phyloP scores from a whole-genome alignment of 2,888 invertebrate species.

The Cetonia aurata region DNA sequence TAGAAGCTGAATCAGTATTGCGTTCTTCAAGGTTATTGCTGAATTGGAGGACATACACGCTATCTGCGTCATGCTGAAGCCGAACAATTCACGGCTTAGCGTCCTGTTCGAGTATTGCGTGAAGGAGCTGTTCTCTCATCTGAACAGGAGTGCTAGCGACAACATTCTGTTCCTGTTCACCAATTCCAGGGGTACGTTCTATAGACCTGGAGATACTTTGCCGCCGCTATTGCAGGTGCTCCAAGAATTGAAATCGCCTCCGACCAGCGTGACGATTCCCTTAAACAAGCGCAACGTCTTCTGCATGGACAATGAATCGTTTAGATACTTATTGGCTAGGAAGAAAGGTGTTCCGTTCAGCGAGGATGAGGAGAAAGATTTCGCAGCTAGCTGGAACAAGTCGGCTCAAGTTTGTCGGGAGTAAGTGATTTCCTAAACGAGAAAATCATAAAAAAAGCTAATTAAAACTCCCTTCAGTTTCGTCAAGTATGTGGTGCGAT shows the following conservation, averaged over 20 bases:
- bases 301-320: slow-evolving; percentile 48
- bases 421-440: no score
- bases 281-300: slow-evolving; percentile 43
- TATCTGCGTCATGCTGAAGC: slow-evolving; percentile 49
- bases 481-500: slow-evolving; percentile 26
- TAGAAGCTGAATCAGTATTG: background rate
- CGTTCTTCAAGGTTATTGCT: slow-evolving; percentile 26
- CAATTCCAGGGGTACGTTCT: slow-evolving; percentile 46
- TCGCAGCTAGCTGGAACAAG: slow-evolving; percentile 44
- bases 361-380: slow-evolving; percentile 30
- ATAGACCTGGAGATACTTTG: slow-evolving; percentile 47
- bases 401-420: slow-evolving; percentile 36
- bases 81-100: slow-evolving; percentile 45
- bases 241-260: slow-evolving; percentile 36
- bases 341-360: slow-evolving; percentile 26
- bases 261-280: slow-evolving; percentile 42
- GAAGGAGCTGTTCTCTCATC: slow-evolving; percentile 45
- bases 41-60: slow-evolving; percentile 46
- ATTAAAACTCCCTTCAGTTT: slow-evolving; percentile 37
- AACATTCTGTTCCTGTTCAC: slow-evolving; percentile 50
- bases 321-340: slow-evolving; percentile 42
- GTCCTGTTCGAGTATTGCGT: slow-evolving; percentile 49
- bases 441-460: no score
- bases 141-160: slow-evolving; percentile 46
- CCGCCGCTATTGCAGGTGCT: slow-evolving; percentile 39